Conservation (phyloP, 2,797 vertebrate genomes). For the Sebastes iracundus region DNA sequence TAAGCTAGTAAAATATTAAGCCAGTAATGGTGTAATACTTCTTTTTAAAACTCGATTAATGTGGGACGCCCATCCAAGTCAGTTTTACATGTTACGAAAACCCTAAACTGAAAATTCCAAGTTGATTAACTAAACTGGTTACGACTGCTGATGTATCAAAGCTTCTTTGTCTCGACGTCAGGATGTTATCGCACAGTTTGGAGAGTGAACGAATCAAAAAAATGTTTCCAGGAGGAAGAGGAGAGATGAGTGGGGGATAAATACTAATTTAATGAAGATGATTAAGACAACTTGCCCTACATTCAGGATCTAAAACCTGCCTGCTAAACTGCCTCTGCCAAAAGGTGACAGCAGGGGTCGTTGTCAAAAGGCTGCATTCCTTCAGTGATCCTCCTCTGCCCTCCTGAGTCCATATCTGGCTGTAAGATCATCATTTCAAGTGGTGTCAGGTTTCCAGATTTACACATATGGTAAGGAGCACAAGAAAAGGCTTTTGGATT, state of each 20-base stretch:
- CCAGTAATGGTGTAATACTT: neutral
- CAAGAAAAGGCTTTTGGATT: neutral
- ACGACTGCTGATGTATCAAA: constrained; percentile 34
- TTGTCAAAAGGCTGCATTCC: constrained; percentile 50
- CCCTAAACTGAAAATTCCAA: constrained; percentile 33
- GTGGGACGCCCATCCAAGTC: neutral
- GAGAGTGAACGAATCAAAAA: constrained; percentile 19
- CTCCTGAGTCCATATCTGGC: constrained; percentile 37
- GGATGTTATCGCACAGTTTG: constrained; percentile 12
- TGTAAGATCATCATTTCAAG: constrained; percentile 26
- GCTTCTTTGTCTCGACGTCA: constrained; percentile 31
- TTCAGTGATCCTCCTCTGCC: constrained; percentile 38
- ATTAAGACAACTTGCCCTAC: constrained; percentile 44
- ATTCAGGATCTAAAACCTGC: constrained; percentile 9
- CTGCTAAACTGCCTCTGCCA: constrained; percentile 1
- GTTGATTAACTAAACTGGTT: constrained; percentile 51
- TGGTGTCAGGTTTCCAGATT: constrained; percentile 20
- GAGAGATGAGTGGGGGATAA: neutral
- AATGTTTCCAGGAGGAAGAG: constrained; percentile 26
- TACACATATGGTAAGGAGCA: constrained; percentile 15
- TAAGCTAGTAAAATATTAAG: neutral
- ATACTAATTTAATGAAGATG: constrained; percentile 42
- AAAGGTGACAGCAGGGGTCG: constrained; percentile 49
- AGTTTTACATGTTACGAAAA: constrained; percentile 27
- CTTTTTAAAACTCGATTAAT: neutral